Base-by-base conservation (phyloP, 1,140 invertebrate species). In the Physella acuta region DNA sequence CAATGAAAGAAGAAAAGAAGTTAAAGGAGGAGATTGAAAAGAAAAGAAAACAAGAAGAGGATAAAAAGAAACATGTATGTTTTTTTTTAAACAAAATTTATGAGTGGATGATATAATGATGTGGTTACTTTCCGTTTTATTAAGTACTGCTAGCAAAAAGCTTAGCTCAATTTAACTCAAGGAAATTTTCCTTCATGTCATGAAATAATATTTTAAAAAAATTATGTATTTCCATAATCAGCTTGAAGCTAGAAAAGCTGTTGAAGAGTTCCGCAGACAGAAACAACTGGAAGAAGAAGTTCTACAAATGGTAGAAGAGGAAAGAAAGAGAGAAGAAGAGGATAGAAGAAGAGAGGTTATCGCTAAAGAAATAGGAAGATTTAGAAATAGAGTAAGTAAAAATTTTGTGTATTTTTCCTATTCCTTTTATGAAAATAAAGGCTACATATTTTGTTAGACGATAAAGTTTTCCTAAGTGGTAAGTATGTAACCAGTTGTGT, bases 1-100 rank as follows among this genome's bases (percentile, higher is more conserved):
- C 79, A 17, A 74, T 81, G 68, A 77, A 77, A 71, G 77, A 81
- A 63, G 80, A 83, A 70, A 77, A 62, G 30, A 76, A 76, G 69
- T 56, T 81, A 24, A 72, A 75, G 59, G 76, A 79, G 74, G 75
- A 82, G 52, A 24, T 81, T 17, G 73, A 73, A n/a, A 73, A 76
- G 73, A 68, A 71, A 17, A 76, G 75, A 59, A 79, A 78, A 71
- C 70, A 79, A 63, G 74, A 80, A 68, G 74, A 79, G 62, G 78
- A 79, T 63, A 78, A 73, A 63, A 72, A 81, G 70, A 74, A 73
- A 75, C 76, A 82, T 76, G 82, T 82, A 53, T 4, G 33, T 24
- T 33, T 16, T 64, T 14, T 63, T 33, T 24, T 30, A 14, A n/a
- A n/a, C n/a, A n/a, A n/a, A n/a, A n/a, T n/a, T n/a, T n/a, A n/a